Evolutionary conservation across 2,797 vertebrate species (phyloP), one percentile per base, ranked within the genome.

Genomic region (Rhinoraja longicauda): DNA sequence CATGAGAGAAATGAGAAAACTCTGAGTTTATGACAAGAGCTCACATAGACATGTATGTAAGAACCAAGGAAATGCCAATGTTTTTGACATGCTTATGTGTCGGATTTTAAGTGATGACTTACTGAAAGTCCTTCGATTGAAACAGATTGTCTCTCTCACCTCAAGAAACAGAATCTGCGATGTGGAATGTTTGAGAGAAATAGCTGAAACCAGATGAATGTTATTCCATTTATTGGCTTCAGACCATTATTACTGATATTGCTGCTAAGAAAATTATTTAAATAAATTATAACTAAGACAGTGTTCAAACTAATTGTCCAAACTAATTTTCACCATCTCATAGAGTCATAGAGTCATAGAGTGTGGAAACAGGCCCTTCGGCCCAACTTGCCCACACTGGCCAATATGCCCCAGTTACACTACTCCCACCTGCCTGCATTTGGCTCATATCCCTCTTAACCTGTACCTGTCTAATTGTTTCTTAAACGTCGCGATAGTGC

Each of bases 251-350:
- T 36, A 64, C 62, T 19, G 84, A 32, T 64, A 67, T 67, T 64
- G 84, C 84, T 64, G 59, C 59, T 64, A 9, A 64, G n/a, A 6
- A 36, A 67, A 53, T 88, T 88, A 88, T 32, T 36, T 36, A 36
- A n/a, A 88, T 88, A 88, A 36, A 21, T 88, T 32, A 32, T n/a
- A 67, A 67, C 82, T 86, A 57, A 86, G 62, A 86, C 29, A 86
- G 1, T 62, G 13, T 62, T 82, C 86, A 86, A n/a, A 86, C 86
- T 86, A n/a, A 86, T 62, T 86, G 82, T 29, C 86, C 26, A 86
- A 86, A 86, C n/a, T 86, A 29, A 86, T 86, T 86, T 57, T n/a
- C 26, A 62, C 57, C 59, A 88, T 88, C 39, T 45, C 39, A 1
- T 45, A 45, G 39, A 45, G 39, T 45, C 39, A 1, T 45, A 45